Base-by-base conservation (phyloP, 1,140 invertebrate species). In the Tetraneura akinire region DNA sequence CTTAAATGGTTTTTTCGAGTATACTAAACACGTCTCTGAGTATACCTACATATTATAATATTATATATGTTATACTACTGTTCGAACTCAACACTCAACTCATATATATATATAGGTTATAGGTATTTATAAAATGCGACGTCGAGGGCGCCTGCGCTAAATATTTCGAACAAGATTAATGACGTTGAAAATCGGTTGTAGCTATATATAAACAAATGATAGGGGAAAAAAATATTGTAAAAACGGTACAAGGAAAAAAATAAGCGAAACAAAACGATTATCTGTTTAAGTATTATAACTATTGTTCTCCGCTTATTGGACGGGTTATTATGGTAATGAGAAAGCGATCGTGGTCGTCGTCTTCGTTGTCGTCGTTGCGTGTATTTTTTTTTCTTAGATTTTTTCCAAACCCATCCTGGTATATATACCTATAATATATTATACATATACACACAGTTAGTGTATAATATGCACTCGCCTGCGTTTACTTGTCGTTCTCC, bases 281-380 rank as follows among this genome's bases (percentile, higher is more conserved):
- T n/a, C n/a, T n/a, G 8, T 60, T 4, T 37, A 76, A 55, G 73
- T 47, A 78, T 47, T 37, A 8, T 3, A 78, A 78, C 74, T 78
- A 78, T 78, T 78, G 74, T 78, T 78, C 74, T 78, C 8, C 8
- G 32, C 74, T 42, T 78, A 78, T 62, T 78, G 55, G 37, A 78
- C 74, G 55, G 74, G 74, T 78, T 60, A 78, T 78, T 78, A 78
- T 78, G 74, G 55, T 78, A 78, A 78, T 78, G 74, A 78, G 74
- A 62, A 78, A 62, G 74, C 42, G 55, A 60, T 78, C 37, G 55
- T 78, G 21, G 74, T 62, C 74, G 37, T 18, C 55, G 74, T 29
- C 16, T 37, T 62, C 16, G 55, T 42, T 78, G 21, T n/a, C n/a
- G n/a, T n/a, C n/a, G n/a, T n/a, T 60, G 32, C 60, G 21, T 60